Conservation (phyloP, 2,888 invertebrate genomes). For the Drosophila phalerata region DNA sequence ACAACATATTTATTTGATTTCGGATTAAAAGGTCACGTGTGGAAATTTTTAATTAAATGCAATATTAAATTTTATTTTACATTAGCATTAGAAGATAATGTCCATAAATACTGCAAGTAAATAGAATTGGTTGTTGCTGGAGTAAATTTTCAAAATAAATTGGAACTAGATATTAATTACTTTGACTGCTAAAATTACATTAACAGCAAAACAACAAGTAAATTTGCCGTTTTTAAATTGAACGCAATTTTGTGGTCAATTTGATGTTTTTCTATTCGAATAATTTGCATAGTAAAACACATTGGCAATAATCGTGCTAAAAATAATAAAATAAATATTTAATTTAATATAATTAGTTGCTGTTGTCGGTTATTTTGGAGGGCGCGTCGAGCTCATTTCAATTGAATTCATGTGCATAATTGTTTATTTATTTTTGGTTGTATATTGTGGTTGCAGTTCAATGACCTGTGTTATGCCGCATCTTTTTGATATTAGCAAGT, state of each 20-base stretch:
- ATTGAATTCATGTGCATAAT: constrained; percentile 39
- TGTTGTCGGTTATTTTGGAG: constrained; percentile 5
- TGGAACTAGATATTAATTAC: constrained; percentile 25
- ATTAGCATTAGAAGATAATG: neutral
- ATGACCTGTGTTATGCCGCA: constrained; percentile 44
- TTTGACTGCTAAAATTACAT: constrained; percentile 8
- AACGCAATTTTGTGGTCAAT: constrained; percentile 59
- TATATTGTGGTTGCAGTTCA: constrained; percentile 43
- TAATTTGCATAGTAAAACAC: constrained; percentile 47
- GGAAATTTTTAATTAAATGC: neutral
- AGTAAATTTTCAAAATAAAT: constrained; percentile 1
- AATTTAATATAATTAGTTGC: constrained; percentile 55
- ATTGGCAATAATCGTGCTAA: constrained; percentile 23
- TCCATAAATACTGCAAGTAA: neutral
- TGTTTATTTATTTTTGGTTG: constrained; percentile 47
- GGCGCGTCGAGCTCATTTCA: constrained; percentile 31
- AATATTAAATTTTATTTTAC: neutral
- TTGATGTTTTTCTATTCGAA: constrained; percentile 34
- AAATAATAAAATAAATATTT: constrained; percentile 66
- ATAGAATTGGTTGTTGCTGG: neutral
- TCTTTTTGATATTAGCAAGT: constrained; percentile 12
- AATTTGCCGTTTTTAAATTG: constrained; percentile 22
- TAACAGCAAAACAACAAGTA: neutral
- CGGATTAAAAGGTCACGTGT: neutral
- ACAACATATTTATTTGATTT: neutral